Conservation (phyloP, 2,113 vertebrate genomes). For the Poecile atricapillus region DNA sequence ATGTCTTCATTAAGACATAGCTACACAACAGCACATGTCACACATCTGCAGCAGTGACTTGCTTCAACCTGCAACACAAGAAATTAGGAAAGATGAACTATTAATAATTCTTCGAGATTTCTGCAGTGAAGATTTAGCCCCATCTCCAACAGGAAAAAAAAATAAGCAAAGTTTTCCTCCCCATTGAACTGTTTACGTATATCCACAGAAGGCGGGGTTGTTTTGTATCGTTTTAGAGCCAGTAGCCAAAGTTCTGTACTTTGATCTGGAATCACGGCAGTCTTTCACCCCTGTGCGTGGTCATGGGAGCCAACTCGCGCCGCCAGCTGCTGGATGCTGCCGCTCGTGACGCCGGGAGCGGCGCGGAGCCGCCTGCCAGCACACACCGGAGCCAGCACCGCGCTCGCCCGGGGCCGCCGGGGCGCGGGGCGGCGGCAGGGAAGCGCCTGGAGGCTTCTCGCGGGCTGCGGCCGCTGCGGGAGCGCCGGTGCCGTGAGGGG, state of each 20-base stretch:
- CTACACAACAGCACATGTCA: not conserved
- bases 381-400: accelerated
- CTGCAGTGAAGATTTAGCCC: not conserved
- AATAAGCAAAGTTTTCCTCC: not conserved
- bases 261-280: not conserved
- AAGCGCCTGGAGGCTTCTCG: not conserved
- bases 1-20: not conserved
- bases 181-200: accelerated
- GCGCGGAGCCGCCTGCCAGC: accelerated
- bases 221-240: not conserved
- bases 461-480: not conserved
- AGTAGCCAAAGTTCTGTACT: not conserved
- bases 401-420: not conserved
- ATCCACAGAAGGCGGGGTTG: accelerated
- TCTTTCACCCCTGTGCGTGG: accelerated
- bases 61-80: constrained; percentile 30
- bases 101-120: not conserved
- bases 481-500: not conserved
- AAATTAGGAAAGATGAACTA: not conserved
- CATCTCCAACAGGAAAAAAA: not conserved
- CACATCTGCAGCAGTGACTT: not conserved
- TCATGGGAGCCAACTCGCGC: not conserved
- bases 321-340: not conserved
- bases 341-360: not conserved
- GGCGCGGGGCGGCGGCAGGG: not conserved